These are phyloP conservation scores for Batillaria attramentaria DNA, from an alignment of 1,140 invertebrate genomes.

Conservation along the genomic window DNA sequence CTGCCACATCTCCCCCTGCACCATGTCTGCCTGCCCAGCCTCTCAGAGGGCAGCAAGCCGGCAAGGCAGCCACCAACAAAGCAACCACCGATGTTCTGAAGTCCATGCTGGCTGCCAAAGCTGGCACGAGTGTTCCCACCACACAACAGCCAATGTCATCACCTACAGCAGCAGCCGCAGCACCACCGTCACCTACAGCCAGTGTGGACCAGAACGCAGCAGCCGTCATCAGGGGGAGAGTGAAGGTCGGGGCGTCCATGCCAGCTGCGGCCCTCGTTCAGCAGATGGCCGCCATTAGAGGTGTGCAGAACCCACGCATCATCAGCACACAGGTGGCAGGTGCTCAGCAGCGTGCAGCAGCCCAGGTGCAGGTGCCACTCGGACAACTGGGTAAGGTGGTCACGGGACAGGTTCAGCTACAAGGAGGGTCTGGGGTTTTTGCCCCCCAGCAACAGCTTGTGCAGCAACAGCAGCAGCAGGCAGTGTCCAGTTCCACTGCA, in stretches of 20 bases:
- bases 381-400: too few species aligned
- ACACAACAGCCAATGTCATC: too few species aligned
- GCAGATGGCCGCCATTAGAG: background rate
- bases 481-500: background rate
- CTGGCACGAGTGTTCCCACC: too few species aligned
- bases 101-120: slow-evolving; percentile 27
- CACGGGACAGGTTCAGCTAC: too few species aligned
- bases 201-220: too few species aligned
- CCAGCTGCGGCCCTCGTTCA: background rate
- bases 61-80: background rate
- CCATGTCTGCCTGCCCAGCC: background rate
- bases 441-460: too few species aligned
- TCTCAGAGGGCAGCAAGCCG: too few species aligned
- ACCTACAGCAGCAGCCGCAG: background rate
- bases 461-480: slow-evolving; percentile 3
- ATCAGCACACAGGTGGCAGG: slow-evolving; percentile 5
- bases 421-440: too few species aligned
- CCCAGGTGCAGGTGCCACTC: too few species aligned
- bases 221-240: too few species aligned
- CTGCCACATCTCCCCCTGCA: background rate
- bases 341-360: too few species aligned
- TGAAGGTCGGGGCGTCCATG: too few species aligned
- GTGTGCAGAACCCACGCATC: background rate
- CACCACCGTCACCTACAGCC: background rate
- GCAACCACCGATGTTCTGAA: slow-evolving; percentile 14